Conservation (phyloP, 2,113 vertebrate species). For the Pollachius pollachius region DNA sequence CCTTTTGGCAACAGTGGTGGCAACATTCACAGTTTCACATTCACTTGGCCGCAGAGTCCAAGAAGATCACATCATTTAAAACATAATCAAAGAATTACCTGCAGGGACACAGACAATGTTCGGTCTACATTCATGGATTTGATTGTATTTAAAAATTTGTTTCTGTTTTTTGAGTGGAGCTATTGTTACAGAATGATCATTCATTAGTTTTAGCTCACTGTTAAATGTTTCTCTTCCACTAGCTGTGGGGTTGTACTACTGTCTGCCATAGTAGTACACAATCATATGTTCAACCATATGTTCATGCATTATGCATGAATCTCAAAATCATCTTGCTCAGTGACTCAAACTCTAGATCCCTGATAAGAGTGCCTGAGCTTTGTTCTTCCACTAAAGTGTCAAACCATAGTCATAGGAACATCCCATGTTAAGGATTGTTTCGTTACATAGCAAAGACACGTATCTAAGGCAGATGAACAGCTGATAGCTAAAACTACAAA, state of each 20-base stretch:
- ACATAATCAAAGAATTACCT: not conserved
- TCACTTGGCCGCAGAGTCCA: slow-evolving; percentile 29
- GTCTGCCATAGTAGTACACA: too few species aligned
- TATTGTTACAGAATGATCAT: too few species aligned
- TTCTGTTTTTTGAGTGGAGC: not conserved
- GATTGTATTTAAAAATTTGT: slow-evolving; percentile 11
- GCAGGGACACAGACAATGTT: not conserved
- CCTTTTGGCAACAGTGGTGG: slow-evolving; percentile 13
- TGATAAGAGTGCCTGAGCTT: too few species aligned
- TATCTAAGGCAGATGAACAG: slow-evolving; percentile 31
- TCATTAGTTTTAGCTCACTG: too few species aligned
- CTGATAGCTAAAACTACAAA: not conserved
- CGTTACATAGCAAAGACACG: slow-evolving; percentile 54
- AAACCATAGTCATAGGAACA: not conserved
- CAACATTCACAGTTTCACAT: slow-evolving; percentile 29
- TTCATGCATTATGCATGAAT: too few species aligned
- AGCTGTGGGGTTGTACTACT: too few species aligned
- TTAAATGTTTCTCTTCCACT: too few species aligned
- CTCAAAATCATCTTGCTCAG: too few species aligned
- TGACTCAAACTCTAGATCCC: too few species aligned
- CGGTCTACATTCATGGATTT: slow-evolving; percentile 29
- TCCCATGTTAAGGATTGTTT: slow-evolving; percentile 50
- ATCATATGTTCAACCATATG: too few species aligned
- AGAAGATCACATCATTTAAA: not conserved
- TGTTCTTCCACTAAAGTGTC: not conserved